A percentile compares a stretch with the other conserved stretches of the same genome.
These are phyloP conservation scores for Gasterosteus aculeatus DNA, from an alignment of 2,113 vertebrate species.

Conservation along the genomic window DNA sequence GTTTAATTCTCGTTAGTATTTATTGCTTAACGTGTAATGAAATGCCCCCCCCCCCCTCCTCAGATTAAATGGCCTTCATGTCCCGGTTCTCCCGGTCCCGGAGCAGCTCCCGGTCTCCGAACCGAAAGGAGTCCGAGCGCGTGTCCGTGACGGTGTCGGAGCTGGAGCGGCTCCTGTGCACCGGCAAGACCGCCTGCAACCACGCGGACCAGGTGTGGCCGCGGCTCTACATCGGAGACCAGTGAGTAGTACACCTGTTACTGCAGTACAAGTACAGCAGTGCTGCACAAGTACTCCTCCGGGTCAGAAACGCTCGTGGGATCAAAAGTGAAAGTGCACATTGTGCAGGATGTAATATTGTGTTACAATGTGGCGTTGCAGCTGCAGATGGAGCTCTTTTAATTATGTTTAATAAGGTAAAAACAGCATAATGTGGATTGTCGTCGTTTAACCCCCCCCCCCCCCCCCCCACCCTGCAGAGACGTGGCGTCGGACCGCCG, in stretches of 20 bases:
- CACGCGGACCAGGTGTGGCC: slow-evolving; percentile 97
- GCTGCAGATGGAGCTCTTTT: neutral
- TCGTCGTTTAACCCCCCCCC: neutral
- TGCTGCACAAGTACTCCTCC: too few relatives aligned
- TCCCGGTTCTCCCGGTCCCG: slow-evolving; percentile 91
- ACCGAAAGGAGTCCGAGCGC: slow-evolving; percentile 79
- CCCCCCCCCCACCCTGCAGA: too few relatives aligned
- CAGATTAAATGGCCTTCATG: slow-evolving; percentile 89
- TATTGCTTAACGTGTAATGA: neutral
- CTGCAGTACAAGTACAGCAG: neutral
- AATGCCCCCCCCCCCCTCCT: too few relatives aligned
- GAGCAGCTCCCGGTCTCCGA: slow-evolving; percentile 87
- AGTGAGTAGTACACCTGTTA: slow-evolving; percentile 73
- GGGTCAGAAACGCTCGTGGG: too few relatives aligned
- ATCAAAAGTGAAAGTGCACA: too few relatives aligned
- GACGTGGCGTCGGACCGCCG: slow-evolving; percentile 91
- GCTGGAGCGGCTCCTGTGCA: slow-evolving; percentile 91
- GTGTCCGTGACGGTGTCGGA: slow-evolving; percentile 87
- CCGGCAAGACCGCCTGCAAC: slow-evolving; percentile 92
- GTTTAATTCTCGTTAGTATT: neutral
- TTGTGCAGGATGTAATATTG: too few relatives aligned
- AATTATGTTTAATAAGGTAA: neutral
- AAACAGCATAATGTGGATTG: neutral
- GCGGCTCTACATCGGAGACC: slow-evolving; percentile 93
- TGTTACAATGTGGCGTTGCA: too few relatives aligned